Percentiles rank a stretch among this genome's conserved stretches.
phyloP scores from a whole-genome alignment of 2,888 invertebrate species.

The Epinotia bilunana region DNA sequence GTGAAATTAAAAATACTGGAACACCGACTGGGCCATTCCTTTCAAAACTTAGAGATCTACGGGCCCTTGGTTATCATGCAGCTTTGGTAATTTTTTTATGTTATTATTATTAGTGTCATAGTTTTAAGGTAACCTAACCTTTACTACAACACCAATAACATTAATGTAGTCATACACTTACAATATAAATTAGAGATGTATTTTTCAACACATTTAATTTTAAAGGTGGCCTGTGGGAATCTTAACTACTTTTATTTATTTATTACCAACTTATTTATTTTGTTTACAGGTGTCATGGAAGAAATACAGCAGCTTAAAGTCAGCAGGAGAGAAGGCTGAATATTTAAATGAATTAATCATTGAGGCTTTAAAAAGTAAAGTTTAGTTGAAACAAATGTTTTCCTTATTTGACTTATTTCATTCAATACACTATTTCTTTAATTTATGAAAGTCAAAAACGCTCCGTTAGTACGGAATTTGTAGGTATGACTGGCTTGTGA shows the following conservation, averaged over 20 bases:
- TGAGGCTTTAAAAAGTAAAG: slow-evolving; percentile 53
- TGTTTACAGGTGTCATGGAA: slow-evolving; percentile 81
- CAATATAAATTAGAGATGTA: too few relatives aligned
- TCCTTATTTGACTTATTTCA: not conserved
- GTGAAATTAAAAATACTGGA: slow-evolving; percentile 78
- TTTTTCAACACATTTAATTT: too few relatives aligned
- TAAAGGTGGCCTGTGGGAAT: too few relatives aligned
- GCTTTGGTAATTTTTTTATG: slow-evolving; percentile 75
- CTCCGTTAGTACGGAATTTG: too few relatives aligned
- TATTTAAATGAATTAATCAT: slow-evolving; percentile 66
- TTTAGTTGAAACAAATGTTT: not conserved
- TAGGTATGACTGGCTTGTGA: too few relatives aligned
- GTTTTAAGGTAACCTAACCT: not conserved
- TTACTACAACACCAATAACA: not conserved
- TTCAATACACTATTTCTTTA: too few relatives aligned
- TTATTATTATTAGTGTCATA: too few relatives aligned
- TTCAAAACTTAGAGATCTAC: slow-evolving; percentile 87
- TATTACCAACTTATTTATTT: slow-evolving; percentile 23
- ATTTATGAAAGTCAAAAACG: too few relatives aligned
- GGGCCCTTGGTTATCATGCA: slow-evolving; percentile 84
- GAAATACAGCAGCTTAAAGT: slow-evolving; percentile 69
- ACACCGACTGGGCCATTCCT: slow-evolving; percentile 83
- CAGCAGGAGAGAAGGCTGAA: slow-evolving; percentile 61
- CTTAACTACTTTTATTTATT: too few relatives aligned
- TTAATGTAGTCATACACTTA: too few relatives aligned